phyloP scores from a whole-genome alignment of 2,888 invertebrate genomes.

The Hyppa rectilinea region DNA sequence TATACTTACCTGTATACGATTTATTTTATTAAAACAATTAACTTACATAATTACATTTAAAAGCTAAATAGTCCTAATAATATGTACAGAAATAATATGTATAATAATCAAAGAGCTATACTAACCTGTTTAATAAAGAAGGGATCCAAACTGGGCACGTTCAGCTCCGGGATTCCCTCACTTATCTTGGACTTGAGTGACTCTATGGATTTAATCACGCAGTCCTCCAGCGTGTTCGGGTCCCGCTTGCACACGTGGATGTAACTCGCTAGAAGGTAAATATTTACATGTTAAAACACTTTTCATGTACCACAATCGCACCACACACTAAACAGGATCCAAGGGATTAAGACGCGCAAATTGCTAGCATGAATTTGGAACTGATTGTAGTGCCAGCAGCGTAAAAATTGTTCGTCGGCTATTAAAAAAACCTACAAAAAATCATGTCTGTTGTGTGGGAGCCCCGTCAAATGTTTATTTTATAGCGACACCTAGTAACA shows the following conservation, averaged over 20 bases:
- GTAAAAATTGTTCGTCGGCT: not conserved
- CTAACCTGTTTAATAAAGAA: conserved; percentile 91
- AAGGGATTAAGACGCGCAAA: not conserved
- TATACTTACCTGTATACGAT: too few species aligned
- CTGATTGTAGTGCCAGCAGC: not conserved
- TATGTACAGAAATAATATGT: too few species aligned
- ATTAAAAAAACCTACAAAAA: too few species aligned
- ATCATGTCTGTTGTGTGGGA: too few species aligned
- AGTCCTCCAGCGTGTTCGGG: conserved; percentile 91
- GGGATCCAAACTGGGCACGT: conserved; percentile 93
- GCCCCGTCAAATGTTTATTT: too few species aligned
- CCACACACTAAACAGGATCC: not conserved
- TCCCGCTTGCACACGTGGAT: conserved; percentile 92
- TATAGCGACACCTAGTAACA: too few species aligned
- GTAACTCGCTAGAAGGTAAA: conserved; percentile 90
- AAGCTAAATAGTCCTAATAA: too few species aligned
- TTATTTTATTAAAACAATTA: too few species aligned
- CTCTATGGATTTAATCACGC: conserved; percentile 92
- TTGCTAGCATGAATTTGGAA: not conserved
- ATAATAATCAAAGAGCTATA: too few species aligned
- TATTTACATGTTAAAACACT: not conserved
- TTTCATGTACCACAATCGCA: not conserved
- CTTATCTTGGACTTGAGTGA: conserved; percentile 89
- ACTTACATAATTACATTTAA: too few species aligned
- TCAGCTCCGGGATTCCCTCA: conserved; percentile 92